These are phyloP conservation scores for Dioctria linearis DNA, from an alignment of 2,888 invertebrate genomes.

Conservation along the genomic window DNA sequence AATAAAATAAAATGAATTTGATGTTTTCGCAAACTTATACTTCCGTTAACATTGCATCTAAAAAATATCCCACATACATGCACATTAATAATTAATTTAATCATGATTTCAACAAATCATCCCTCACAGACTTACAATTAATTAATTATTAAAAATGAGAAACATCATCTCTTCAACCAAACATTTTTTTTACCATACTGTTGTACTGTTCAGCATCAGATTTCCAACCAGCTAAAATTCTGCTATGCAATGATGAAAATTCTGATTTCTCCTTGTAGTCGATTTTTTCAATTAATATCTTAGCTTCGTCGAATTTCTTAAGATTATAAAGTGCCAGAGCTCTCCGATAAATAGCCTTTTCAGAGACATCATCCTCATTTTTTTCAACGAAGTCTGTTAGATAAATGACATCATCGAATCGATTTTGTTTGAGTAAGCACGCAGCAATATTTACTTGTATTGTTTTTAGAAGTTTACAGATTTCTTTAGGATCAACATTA, in stretches of 20 bases:
- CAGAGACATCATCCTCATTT: conserved; percentile 64
- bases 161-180: conserved; percentile 61
- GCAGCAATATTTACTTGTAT: conserved; percentile 88
- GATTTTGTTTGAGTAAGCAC: conserved; percentile 80
- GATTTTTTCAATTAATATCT: conserved; percentile 73
- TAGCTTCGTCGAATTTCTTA: conserved; percentile 78
- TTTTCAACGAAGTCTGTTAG: conserved; percentile 74
- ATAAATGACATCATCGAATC: conserved; percentile 78
- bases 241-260: conserved; percentile 75
- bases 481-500: conserved; percentile 68
- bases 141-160: too few species aligned
- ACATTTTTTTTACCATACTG: conserved; percentile 73
- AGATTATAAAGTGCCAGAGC: conserved; percentile 73
- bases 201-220: conserved; percentile 75
- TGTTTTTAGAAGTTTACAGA: conserved; percentile 76
- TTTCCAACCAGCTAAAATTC: conserved; percentile 74
- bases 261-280: conserved; percentile 78
- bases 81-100: too few species aligned
- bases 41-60: conserved; percentile 24
- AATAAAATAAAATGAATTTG: conserved; percentile 2
- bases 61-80: conserved; percentile 10
- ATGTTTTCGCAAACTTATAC: background rate
- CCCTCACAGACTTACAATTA: too few species aligned
- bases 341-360: conserved; percentile 73
- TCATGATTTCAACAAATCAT: too few species aligned